Base-by-base conservation (phyloP, 2,113 vertebrate species). In the cattle (Bos taurus) region DNA sequence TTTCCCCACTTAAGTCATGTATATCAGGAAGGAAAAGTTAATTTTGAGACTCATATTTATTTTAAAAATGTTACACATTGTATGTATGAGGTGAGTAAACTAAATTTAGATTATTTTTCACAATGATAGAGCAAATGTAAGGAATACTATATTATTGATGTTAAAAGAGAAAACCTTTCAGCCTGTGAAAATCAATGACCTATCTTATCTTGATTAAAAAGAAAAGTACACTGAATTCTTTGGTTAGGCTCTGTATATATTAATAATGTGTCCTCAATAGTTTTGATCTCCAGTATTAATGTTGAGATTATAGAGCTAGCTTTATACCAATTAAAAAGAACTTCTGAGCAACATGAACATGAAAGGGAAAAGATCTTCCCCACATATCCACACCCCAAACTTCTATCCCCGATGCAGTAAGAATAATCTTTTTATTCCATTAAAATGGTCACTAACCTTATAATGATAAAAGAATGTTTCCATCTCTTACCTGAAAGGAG, bases 401-500 rank as follows among this genome's bases (percentile, higher is more conserved):
- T 93, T 59, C 40, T 71, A 82, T 74, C 57, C 95, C 89, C 43
- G 77, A 11, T 52, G 33, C 25, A 92, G 33, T 48, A 93, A 78
- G 52, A 95, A 71, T 94, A 98, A 97, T 96, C 50, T 78, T 88
- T 90, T 97, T 91, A 95, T 94, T 95, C 67, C 67, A 88, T 94
- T 95, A 90, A 93, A 92, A 91, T 87, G 71, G 78, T 60, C 95
- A 95, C 83, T 93, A 97, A 91, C 78, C 85, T 96, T 87, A 81
- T 88, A 93, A 95, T 71, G 95, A 91, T 88, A 81, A 77, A 97
- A 84, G 28, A 92, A 30, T 57, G 59, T 82, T 98, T 94, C 93
- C 80, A 67, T 90, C 80, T 92, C 96, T 96, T 97, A 98, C 97
- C 98, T 92, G 96, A 60, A 81, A 90, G 86, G 48, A 81, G 95